Evolutionary conservation across 2,113 vertebrate genomes (phyloP).

Genomic region (Brachyhypopomus occidentalis): DNA sequence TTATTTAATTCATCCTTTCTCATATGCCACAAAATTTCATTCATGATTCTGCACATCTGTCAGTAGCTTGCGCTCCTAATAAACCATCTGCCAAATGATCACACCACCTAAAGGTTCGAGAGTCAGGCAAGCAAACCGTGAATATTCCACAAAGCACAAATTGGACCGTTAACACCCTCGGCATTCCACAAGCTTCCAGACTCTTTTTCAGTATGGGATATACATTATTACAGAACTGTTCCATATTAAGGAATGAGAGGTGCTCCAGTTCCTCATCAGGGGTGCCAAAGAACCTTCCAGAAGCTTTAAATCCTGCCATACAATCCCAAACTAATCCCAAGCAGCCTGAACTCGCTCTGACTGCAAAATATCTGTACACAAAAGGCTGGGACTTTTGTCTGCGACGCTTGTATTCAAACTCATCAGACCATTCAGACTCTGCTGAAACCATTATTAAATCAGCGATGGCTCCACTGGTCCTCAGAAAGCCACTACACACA

Average conservation of each 20-base stretch:
- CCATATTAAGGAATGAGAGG: background rate
- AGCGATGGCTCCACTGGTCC: background rate
- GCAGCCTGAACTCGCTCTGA: slow-evolving; percentile 10
- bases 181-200: background rate
- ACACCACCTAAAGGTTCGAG: slow-evolving; percentile 42
- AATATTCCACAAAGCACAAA: slow-evolving; percentile 45
- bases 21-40: slow-evolving; percentile 37
- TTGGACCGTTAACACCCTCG: slow-evolving; percentile 20
- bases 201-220: background rate
- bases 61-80: slow-evolving; percentile 41
- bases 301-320: background rate
- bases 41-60: slow-evolving; percentile 45
- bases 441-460: slow-evolving; percentile 28
- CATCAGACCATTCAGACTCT: slow-evolving; percentile 19
- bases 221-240: slow-evolving; percentile 21
- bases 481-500: background rate
- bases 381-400: slow-evolving; percentile 7
- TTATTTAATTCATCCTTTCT: slow-evolving; percentile 3
- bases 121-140: slow-evolving; percentile 36
- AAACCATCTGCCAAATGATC: slow-evolving; percentile 45
- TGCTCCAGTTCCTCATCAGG: background rate
- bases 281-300: background rate
- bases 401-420: background rate
- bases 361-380: background rate
- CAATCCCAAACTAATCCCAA: background rate